A percentile compares a stretch with the other conserved stretches of the same genome.
Evolutionary conservation across 2,113 vertebrate genomes (phyloP).

Genomic region (Aphelocoma coerulescens): DNA sequence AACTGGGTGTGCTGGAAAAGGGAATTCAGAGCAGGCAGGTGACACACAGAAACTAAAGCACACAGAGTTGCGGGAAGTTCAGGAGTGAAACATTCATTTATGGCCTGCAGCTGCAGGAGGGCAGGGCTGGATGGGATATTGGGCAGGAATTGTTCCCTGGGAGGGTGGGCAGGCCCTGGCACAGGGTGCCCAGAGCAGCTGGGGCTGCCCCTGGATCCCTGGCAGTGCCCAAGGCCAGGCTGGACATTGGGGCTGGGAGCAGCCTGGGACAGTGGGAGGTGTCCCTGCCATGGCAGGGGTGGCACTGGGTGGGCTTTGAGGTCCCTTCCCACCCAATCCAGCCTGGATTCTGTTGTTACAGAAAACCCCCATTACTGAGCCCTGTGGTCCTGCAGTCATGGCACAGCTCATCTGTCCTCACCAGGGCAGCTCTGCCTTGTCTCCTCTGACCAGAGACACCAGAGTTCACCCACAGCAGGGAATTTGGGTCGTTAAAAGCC

Average conservation of each 20-base stretch:
- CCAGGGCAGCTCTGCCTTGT: neutral
- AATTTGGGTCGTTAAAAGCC: neutral
- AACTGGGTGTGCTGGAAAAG: neutral
- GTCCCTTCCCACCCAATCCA: neutral
- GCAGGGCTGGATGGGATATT: neutral
- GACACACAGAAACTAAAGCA: neutral
- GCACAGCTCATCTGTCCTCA: neutral
- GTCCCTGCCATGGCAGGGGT: neutral
- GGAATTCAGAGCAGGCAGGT: neutral
- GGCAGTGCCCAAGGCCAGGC: neutral
- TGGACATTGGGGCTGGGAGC: neutral
- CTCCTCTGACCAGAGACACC: fast-evolving
- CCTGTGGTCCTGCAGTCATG: fast-evolving
- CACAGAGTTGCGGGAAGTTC: fast-evolving
- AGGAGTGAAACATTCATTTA: neutral
- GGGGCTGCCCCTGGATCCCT: neutral
- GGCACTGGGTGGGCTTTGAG: neutral
- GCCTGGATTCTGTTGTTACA: neutral
- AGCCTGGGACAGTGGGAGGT: neutral
- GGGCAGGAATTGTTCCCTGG: neutral
- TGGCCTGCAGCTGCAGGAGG: neutral
- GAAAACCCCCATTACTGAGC: fast-evolving
- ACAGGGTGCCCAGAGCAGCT: neutral
- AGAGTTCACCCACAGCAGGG: neutral
- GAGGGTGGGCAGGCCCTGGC: neutral